Percentiles rank a stretch among this genome's conserved stretches.
phyloP scores from a whole-genome alignment of 2,888 invertebrate species.

The Steinernema hermaphroditum region DNA sequence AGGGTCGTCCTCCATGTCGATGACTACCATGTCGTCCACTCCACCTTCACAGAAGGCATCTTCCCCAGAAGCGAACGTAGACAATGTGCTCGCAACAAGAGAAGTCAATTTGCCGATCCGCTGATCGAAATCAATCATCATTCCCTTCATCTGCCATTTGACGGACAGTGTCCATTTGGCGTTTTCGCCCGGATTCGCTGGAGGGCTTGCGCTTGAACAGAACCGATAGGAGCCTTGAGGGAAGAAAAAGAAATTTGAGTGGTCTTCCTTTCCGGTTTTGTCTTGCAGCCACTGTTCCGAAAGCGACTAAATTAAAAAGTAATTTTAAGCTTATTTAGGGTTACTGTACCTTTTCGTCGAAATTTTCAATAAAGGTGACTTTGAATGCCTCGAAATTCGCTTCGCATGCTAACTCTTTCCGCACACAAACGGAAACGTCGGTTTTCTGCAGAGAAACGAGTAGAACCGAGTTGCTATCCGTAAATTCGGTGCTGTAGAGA shows the following conservation, averaged over 20 bases:
- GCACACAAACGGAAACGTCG: conserved; percentile 86
- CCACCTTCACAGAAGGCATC: conserved; percentile 41
- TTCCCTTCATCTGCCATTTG: conserved; percentile 97
- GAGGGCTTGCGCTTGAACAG: conserved; percentile 73
- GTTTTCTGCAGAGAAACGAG: conserved; percentile 94
- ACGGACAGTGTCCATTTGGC: conserved; percentile 98
- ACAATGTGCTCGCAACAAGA: conserved; percentile 89
- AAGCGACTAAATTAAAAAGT: conserved; percentile 43
- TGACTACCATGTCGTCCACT: conserved; percentile 45
- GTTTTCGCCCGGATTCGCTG: conserved; percentile 40
- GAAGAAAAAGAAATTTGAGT: conserved; percentile 80
- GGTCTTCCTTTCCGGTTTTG: conserved; percentile 39
- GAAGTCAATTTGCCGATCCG: conserved; percentile 94
- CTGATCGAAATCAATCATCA: conserved; percentile 61
- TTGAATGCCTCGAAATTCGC: conserved; percentile 80
- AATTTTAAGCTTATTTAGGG: conserved; percentile 1
- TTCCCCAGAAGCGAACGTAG: conserved; percentile 76
- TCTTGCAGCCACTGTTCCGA: conserved; percentile 54
- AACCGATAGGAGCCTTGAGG: conserved; percentile 98
- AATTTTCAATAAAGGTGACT: conserved; percentile 90
- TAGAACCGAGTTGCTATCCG: conserved; percentile 73
- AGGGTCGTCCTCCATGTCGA: conserved; percentile 38
- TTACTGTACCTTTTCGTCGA: conserved; percentile 66
- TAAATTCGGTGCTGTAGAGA: conserved; percentile 48
- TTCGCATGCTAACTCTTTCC: conserved; percentile 78